These are phyloP conservation scores for Hippolais icterina DNA, from an alignment of 2,113 vertebrate species.

Conservation along the genomic window DNA sequence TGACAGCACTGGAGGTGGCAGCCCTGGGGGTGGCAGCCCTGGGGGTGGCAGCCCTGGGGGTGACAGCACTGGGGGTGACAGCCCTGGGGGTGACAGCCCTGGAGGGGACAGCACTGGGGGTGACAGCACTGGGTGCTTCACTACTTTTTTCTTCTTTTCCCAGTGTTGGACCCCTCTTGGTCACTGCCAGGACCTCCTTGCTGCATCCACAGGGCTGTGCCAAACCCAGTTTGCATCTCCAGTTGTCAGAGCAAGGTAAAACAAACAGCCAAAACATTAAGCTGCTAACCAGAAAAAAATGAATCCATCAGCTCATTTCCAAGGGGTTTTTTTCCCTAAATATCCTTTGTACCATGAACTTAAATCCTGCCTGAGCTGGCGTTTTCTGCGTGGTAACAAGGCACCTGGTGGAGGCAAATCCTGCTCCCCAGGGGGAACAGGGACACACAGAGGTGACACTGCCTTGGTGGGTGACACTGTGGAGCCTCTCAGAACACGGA, in stretches of 20 bases:
- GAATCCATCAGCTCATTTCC: neutral
- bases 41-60: too few species aligned
- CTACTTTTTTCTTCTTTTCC: neutral
- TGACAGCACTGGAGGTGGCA: neutral
- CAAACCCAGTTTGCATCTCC: neutral
- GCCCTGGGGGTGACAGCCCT: neutral
- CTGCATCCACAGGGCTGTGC: neutral
- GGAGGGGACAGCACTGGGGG: neutral
- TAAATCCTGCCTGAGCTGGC: neutral
- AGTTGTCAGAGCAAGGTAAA: neutral
- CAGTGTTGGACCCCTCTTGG: neutral
- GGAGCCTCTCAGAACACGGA: neutral
- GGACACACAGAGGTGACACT: neutral
- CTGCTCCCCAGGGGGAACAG: rapidly evolving
- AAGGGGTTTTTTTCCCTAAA: neutral
- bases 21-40: neutral
- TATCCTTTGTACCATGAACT: neutral
- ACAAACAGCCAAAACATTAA: neutral
- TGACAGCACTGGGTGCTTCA: neutral
- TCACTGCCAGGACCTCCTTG: neutral
- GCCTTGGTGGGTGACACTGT: rapidly evolving
- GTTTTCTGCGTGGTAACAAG: neutral
- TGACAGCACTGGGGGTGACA: neutral
- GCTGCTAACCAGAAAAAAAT: neutral
- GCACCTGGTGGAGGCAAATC: neutral